Base-by-base conservation (phyloP, 2,888 invertebrate genomes). In the Octonoba sinensis region DNA sequence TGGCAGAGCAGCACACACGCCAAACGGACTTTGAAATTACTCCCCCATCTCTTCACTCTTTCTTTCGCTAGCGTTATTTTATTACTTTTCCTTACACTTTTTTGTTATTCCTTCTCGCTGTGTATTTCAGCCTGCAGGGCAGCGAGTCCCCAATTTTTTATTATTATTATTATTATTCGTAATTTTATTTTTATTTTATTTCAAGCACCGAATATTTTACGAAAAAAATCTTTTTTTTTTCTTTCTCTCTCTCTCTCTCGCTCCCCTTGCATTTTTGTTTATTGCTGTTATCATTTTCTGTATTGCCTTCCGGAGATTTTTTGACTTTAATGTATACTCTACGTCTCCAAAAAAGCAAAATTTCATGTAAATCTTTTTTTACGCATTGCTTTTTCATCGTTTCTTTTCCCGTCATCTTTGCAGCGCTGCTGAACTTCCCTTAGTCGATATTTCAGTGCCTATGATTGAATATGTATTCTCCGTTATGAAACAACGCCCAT, bases 21-120 rank as follows among this genome's bases (percentile, higher is more conserved):
- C 77, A 77, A 77, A 81, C 79, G 79, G 73, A 81, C 79, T 81
- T 81, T 81, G 79, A 81, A 81, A 81, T 81, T 81, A 81, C 72
- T 57, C 71, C 69, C 71, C 69, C 66, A 46, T 56, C 77, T 44
- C 70, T 57, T 46, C 51, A 59, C 54, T 47, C 76, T 20, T n/a
- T 60, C 69, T 54, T 64, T 60, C 36, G 44, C 57, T 24, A 16
- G 46, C 65, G 64, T 64, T 73, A 56, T 77, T 77, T 76, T 76
- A 69, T 76, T 76, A 76, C 69, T 77, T 77, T 77, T 62, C 62
- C 69, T 70, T 70, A 47, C 44, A 54, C 49, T 66, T 73, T 49
- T 56, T 67, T 59, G 20, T 44, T 72, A 24, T 72, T 66, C 62
- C 54, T 69, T 60, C 49, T 27, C 47, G 66, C 57, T 57, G 73